A percentile compares a stretch with the other conserved stretches of the same genome.
These are phyloP conservation scores for Cyphomyrus plagiostoma DNA, from an alignment of 2,113 vertebrate species.

Conservation along the genomic window DNA sequence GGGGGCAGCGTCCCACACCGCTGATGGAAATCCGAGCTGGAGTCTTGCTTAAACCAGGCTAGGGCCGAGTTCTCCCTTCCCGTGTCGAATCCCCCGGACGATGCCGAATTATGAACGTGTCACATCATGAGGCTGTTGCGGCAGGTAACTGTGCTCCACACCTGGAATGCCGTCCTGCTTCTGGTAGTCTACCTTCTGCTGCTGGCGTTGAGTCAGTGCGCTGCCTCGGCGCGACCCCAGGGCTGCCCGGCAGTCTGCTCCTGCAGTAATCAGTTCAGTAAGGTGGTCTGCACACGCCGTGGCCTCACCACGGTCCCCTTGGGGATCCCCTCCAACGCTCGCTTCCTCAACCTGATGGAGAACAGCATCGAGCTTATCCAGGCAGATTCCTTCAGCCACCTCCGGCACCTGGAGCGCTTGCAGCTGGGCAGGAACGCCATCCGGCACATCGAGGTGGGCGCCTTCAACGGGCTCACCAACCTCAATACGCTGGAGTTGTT, in stretches of 20 bases:
- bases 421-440: slow-evolving; percentile 93
- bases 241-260: slow-evolving; percentile 92
- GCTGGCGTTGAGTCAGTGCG: slow-evolving; percentile 79
- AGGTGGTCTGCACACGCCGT: slow-evolving; percentile 92
- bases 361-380: slow-evolving; percentile 95
- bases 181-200: slow-evolving; percentile 84
- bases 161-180: slow-evolving; percentile 86
- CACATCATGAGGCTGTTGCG: slow-evolving; percentile 98
- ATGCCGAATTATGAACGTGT: slow-evolving; percentile 98
- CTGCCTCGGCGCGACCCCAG: slow-evolving; percentile 76
- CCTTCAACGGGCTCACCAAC: slow-evolving; percentile 92
- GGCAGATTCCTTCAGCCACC: slow-evolving; percentile 90
- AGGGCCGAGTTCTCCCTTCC: slow-evolving; percentile 71
- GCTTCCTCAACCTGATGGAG: slow-evolving; percentile 97
- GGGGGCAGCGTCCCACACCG: slow-evolving; percentile 47
- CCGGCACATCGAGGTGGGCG: slow-evolving; percentile 95
- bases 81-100: slow-evolving; percentile 72
- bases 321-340: slow-evolving; percentile 87
- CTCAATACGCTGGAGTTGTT: slow-evolving; percentile 97
- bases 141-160: slow-evolving; percentile 94
- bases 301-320: slow-evolving; percentile 81
- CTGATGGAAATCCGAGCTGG: slow-evolving; percentile 80
- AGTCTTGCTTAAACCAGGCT: slow-evolving; percentile 81
- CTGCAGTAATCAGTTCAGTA: slow-evolving; percentile 94
- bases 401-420: slow-evolving; percentile 92